Conservation (phyloP, 2,113 vertebrate genomes). For the Falcunculus frontatus region DNA sequence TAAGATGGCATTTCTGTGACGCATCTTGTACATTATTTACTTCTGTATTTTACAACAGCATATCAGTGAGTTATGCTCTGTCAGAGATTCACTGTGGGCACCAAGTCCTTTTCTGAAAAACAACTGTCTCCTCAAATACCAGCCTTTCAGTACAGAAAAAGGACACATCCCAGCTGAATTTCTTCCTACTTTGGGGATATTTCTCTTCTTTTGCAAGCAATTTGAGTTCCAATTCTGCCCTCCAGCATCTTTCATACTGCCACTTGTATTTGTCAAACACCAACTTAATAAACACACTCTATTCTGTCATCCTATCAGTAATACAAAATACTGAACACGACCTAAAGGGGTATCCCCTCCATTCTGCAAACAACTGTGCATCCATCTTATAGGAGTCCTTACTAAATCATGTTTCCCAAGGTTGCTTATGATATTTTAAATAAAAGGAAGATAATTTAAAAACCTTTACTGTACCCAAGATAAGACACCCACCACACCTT, state of each 20-base stretch:
- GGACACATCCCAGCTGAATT: background rate
- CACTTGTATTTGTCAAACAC: background rate
- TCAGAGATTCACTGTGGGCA: background rate
- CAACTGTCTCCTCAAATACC: background rate
- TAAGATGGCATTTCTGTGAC: background rate
- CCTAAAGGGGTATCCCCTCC: background rate
- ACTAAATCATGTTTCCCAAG: background rate
- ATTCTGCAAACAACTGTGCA: background rate
- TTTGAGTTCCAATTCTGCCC: background rate
- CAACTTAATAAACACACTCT: background rate
- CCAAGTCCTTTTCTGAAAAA: background rate
- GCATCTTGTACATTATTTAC: background rate
- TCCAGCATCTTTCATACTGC: background rate
- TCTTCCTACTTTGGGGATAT: background rate
- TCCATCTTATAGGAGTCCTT: background rate
- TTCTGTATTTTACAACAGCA: background rate
- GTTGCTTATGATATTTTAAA: background rate
- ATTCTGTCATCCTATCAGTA: background rate
- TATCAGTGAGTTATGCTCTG: background rate
- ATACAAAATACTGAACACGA: background rate
- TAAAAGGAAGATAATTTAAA: background rate
- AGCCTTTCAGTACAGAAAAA: background rate
- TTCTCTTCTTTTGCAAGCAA: background rate
- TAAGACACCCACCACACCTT: background rate
- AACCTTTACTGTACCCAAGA: background rate